Evolutionary conservation across 2,797 vertebrate species (phyloP).

Genomic region (Cephalopachus bancanus): DNA sequence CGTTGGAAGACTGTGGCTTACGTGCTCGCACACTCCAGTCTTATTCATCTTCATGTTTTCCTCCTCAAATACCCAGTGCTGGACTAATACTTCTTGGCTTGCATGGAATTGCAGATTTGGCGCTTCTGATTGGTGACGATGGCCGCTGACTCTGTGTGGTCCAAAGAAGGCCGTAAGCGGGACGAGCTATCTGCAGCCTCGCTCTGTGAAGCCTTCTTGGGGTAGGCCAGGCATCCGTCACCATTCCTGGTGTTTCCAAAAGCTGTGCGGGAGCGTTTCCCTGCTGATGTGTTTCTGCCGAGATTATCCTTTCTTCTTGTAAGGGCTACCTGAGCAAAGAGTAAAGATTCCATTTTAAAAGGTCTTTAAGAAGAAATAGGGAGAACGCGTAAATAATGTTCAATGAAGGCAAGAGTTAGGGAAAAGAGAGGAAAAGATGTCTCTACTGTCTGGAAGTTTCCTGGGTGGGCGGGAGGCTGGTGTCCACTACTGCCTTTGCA

Average conservation of each 20-base stretch:
- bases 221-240: background rate
- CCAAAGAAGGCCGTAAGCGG: background rate
- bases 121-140: background rate
- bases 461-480: background rate
- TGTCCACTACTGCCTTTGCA: background rate
- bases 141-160: background rate
- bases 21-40: background rate
- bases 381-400: constrained; percentile 37
- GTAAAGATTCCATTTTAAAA: constrained; percentile 29
- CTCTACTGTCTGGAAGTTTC: background rate
- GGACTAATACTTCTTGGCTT: background rate
- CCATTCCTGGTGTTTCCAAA: constrained; percentile 13
- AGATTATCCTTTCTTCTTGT: constrained; percentile 23
- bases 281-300: background rate
- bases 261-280: background rate
- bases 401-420: background rate
- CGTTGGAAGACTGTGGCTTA: background rate
- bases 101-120: constrained; percentile 1
- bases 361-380: constrained; percentile 38
- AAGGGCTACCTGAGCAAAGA: background rate
- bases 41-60: constrained; percentile 34
- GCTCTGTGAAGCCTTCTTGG: background rate
- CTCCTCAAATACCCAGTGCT: background rate
- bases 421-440: background rate
- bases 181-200: background rate